Base-by-base conservation (phyloP, 2,797 vertebrate species). In the Macroramphosus scolopax region DNA sequence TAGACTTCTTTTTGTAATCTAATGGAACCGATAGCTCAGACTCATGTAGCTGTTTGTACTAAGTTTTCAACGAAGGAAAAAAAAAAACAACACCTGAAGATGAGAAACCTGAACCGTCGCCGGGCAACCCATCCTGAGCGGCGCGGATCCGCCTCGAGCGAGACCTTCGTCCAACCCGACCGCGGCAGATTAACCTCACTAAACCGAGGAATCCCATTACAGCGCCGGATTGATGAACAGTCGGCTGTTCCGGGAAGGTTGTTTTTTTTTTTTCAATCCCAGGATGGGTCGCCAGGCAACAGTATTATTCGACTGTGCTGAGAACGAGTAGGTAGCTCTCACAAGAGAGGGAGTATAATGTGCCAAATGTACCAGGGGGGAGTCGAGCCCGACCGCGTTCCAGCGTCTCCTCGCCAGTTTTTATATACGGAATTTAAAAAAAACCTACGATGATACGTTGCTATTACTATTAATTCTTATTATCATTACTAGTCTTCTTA, bases 341-440 rank as follows among this genome's bases (percentile, higher is more conserved):
- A 71, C 49, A 22, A 50, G 66, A 76, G 58, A 78, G 80, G 70
- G 77, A 83, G 75, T 72, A 41, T 60, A 52, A 65, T 43, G 62
- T 89, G 90, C 91, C 91, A 92, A 92, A 93, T 79, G 50, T n/a
- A n/a, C 49, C 70, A 80, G 73, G 68, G 84, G 79, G 69, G 75
- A 81, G 73, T 74, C 68, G 70, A 81, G 61, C 74, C 83, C 85
- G 81, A 84, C 83, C 82, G 79, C 86, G 81, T 88, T 84, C 80
- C 82, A 77, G 81, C 76, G 59, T 84, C 78, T 85, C 69, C 75
- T 82, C 47, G 48, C 58, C 78, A 78, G 67, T 83, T 89, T 91
- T 91, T 87, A 77, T 84, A 89, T 83, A 82, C 75, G 75, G 72
- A 45, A 72, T 80, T 75, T 46, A 75, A 65, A 87, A 49, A 35